Percentiles rank a stretch among this genome's conserved stretches.
phyloP scores from a whole-genome alignment of 2,797 vertebrate genomes.

The Denticeps clupeoides region DNA sequence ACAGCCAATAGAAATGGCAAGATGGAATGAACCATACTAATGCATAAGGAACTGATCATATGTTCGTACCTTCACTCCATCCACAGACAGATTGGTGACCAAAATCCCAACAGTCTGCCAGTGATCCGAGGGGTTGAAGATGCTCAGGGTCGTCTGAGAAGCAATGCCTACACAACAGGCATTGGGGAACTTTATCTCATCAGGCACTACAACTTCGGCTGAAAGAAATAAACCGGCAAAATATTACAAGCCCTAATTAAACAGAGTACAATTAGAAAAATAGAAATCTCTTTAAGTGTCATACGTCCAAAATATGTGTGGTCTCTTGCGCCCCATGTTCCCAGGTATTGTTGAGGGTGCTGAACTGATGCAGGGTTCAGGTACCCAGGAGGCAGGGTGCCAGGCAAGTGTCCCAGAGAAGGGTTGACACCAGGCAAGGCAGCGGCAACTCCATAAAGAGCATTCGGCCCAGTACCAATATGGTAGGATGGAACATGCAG shows the following conservation, averaged over 20 bases:
- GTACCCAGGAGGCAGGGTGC: constrained; percentile 41
- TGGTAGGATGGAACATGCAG: constrained; percentile 53
- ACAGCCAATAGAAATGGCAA: too few relatives aligned
- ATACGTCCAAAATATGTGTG: constrained; percentile 62
- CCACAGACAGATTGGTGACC: constrained; percentile 65
- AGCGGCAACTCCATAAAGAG: constrained; percentile 45
- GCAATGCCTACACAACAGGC: constrained; percentile 91
- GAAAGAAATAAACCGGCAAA: background rate
- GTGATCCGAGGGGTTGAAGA: constrained; percentile 81
- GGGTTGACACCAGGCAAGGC: constrained; percentile 39
- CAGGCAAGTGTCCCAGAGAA: constrained; percentile 37
- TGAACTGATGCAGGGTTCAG: constrained; percentile 40
- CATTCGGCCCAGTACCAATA: constrained; percentile 36
- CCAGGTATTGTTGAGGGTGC: constrained; percentile 42
- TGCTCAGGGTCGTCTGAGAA: constrained; percentile 74
- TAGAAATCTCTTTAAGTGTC: constrained; percentile 5
- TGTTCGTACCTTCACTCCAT: constrained; percentile 76
- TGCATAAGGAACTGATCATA: background rate
- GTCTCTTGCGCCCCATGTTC: constrained; percentile 52
- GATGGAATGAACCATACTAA: too few relatives aligned
- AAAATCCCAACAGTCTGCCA: constrained; percentile 85
- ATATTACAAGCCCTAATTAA: background rate
- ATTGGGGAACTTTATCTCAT: constrained; percentile 78
- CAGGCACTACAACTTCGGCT: constrained; percentile 78
- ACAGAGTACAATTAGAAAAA: too few relatives aligned